Evolutionary conservation across 2,797 vertebrate species (phyloP).

Genomic region (Morus bassanus): DNA sequence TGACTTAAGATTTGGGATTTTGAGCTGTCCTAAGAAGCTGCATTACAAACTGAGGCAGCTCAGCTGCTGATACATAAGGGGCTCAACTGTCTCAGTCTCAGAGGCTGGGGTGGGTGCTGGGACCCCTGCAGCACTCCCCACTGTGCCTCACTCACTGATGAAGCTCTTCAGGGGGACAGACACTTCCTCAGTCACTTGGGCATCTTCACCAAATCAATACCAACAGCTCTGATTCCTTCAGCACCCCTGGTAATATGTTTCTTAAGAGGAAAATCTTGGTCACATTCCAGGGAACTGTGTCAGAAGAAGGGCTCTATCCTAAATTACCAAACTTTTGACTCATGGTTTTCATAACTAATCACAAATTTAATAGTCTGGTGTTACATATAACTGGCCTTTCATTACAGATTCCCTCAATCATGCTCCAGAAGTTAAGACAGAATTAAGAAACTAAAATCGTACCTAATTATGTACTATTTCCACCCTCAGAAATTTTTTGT

Average conservation of each 20-base stretch:
- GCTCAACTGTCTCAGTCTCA: accelerated
- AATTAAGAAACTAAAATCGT: neutral
- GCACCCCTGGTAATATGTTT: neutral
- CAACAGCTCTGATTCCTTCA: neutral
- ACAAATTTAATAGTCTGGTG: neutral
- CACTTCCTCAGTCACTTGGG: neutral
- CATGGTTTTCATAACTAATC: neutral
- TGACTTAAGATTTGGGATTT: neutral
- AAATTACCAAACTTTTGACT: neutral
- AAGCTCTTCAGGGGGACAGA: neutral
- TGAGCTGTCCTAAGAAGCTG: neutral
- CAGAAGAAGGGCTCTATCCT: neutral
- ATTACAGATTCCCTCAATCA: neutral
- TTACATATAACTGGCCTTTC: neutral
- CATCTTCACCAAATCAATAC: neutral
- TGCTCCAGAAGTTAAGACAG: neutral
- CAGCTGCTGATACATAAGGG: neutral
- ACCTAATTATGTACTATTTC: neutral
- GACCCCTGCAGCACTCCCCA: accelerated
- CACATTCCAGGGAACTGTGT: neutral
- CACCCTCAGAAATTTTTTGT: neutral
- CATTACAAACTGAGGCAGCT: neutral
- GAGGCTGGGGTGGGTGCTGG: neutral
- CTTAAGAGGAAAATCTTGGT: neutral
- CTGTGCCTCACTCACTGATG: neutral